Base-by-base conservation (phyloP, 2,113 vertebrate species). In the Cyanoramphus novaezelandiae region DNA sequence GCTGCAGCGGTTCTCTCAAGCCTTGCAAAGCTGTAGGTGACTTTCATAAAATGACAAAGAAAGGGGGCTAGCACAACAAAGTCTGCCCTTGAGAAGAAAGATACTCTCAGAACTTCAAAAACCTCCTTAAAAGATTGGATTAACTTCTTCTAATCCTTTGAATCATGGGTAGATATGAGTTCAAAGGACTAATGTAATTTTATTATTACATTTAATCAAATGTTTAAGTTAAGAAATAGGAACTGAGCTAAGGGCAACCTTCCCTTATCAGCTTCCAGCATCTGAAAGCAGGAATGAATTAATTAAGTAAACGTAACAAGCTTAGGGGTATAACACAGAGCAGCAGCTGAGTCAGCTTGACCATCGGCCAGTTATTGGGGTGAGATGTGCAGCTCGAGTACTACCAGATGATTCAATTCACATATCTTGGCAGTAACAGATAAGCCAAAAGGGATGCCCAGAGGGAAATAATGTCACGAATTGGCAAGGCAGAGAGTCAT, bases 151-250 rank as follows among this genome's bases (percentile, higher is more conserved):
- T 93, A 91, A 94, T 79, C 67, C 82, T 77, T 88, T 92, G 84
- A 94, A 92, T 92, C 88, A 79, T 43, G 77, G 59, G 37, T 52
- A 89, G 94, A 93, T 94, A 75, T 3, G 82, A 94, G 90, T 95
- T 95, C 94, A 96, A 96, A 96, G 64, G 84, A 92, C 71, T 96
- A 96, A 93, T 79, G 84, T 84, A 96, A 93, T 97, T 97, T 96
- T 93, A 92, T 96, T 96, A 89, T 94, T 90, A 80, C 71, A 87
- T 89, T 92, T 91, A 96, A 96, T 96, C 76, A 94, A 96, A 94
- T 85, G 43, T 93, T 95, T 95, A 74, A 89, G 85, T 96, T 95
- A 92, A 94, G 80, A 87, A 88, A 95, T 92, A 95, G 93, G 91
- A 94, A 94, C 59, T 91, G 86, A 94, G 85, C 84, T 90, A 89